A percentile compares a stretch with the other conserved stretches of the same genome.
Evolutionary conservation across 2,888 invertebrate species (phyloP).

Genomic region (Phengaris arion): DNA sequence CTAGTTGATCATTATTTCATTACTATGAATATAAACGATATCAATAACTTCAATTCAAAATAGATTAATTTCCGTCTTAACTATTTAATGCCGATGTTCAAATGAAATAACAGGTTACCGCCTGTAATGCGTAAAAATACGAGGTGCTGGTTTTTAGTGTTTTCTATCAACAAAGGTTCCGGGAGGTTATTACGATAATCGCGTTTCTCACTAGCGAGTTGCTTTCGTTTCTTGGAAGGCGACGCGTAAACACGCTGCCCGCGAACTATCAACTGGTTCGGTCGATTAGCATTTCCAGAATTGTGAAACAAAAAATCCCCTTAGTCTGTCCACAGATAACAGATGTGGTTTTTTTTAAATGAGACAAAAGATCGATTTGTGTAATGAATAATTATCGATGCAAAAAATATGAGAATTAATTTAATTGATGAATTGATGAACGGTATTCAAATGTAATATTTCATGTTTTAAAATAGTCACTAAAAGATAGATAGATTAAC

Average conservation of each 20-base stretch:
- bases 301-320: constrained; percentile 54
- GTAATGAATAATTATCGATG: background rate
- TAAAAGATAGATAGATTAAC: too few species aligned
- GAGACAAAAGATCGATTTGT: background rate
- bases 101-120: too few species aligned
- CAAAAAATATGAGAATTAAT: background rate
- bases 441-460: background rate
- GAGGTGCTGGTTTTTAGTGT: constrained; percentile 36
- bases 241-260: constrained; percentile 53
- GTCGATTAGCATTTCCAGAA: constrained; percentile 73
- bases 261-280: constrained; percentile 71
- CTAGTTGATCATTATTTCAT: too few species aligned
- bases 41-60: too few species aligned
- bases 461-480: background rate
- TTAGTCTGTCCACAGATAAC: constrained; percentile 28
- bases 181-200: constrained; percentile 75
- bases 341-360: background rate
- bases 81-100: too few species aligned
- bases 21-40: too few species aligned
- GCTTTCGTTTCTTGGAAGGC: constrained; percentile 75
- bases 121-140: constrained; percentile 28
- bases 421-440: background rate
- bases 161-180: constrained; percentile 60
- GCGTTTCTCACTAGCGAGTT: constrained; percentile 70
- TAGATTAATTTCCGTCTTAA: too few species aligned